Evolutionary conservation across 1,140 invertebrate species (phyloP).

Genomic region (Sinonovacula constricta): DNA sequence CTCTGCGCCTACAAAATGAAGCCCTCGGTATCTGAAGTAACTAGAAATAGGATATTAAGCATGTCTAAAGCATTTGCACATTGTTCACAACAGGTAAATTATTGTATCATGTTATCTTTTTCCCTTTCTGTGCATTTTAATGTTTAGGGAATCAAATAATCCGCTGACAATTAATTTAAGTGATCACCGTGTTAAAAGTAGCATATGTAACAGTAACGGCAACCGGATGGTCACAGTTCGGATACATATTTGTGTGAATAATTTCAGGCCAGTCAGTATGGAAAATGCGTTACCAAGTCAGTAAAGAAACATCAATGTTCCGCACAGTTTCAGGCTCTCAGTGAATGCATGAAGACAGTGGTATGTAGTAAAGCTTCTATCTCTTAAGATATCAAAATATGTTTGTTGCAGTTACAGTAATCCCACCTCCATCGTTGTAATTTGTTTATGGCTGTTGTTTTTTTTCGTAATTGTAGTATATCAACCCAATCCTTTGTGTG

Average conservation of each 20-base stretch:
- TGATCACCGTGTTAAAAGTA: too few relatives aligned
- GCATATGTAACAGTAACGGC: too few relatives aligned
- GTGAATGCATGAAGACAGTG: constrained; percentile 16
- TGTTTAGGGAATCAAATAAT: too few relatives aligned
- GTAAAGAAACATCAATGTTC: not conserved
- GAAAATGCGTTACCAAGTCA: constrained; percentile 8
- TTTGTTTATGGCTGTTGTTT: not conserved
- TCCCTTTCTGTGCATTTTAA: too few relatives aligned
- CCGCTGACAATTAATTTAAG: too few relatives aligned
- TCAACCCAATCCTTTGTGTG: not conserved
- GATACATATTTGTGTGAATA: not conserved
- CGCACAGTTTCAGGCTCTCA: constrained; percentile 11
- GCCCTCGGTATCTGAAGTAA: too few relatives aligned
- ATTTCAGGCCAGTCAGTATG: constrained; percentile 9
- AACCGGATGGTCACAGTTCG: not conserved
- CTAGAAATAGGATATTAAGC: constrained; percentile 2
- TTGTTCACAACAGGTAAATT: constrained; percentile 19
- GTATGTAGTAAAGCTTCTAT: not conserved
- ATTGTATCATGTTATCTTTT: not conserved
- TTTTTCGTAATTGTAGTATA: not conserved
- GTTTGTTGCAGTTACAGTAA: not conserved
- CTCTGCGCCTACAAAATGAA: not conserved
- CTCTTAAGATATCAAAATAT: not conserved
- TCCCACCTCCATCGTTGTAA: not conserved
- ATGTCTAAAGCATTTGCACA: not conserved